Conservation (phyloP, 2,797 vertebrate species). For the Microctenopoma stevenorrisi region DNA sequence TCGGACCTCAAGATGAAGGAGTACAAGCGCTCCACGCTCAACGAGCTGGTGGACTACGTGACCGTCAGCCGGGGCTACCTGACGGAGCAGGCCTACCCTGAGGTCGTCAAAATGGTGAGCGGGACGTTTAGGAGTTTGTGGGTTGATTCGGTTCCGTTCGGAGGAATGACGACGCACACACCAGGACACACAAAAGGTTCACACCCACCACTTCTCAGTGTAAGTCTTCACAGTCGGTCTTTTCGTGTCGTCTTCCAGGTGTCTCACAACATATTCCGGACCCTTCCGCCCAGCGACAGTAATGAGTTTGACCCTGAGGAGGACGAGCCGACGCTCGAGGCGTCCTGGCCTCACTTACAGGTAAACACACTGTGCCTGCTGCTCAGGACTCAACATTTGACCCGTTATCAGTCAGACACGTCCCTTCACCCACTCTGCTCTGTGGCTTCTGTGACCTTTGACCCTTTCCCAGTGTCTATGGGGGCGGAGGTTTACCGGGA, state of each 20-base stretch:
- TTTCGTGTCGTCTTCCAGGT: conserved; percentile 82
- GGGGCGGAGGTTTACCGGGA: not conserved
- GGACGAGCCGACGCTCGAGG: conserved; percentile 97
- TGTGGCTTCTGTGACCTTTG: conserved; percentile 30
- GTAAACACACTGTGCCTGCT: conserved; percentile 75
- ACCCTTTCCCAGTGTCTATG: conserved; percentile 26
- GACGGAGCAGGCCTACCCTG: conserved; percentile 99
- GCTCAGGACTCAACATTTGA: conserved; percentile 54
- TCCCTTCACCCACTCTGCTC: not conserved
- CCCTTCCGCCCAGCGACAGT: conserved; percentile 98
- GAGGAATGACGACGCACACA: too few species aligned
- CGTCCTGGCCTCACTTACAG: conserved; percentile 99
- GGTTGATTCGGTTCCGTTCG: too few species aligned
- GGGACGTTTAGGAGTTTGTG: too few species aligned
- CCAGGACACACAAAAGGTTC: not conserved
- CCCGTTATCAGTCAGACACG: not conserved
- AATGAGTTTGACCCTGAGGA: conserved; percentile 99
- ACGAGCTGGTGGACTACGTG: conserved; percentile 99
- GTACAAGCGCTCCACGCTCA: conserved; percentile 99
- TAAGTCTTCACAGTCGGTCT: too few species aligned
- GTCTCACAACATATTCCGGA: conserved; percentile 99
- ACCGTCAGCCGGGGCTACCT: conserved; percentile 99
- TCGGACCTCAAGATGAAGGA: conserved; percentile 99
- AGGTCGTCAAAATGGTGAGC: conserved; percentile 98
- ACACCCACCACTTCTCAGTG: not conserved